Evolutionary conservation across 2,113 vertebrate species (phyloP).

Genomic region (Callorhinus ursinus): DNA sequence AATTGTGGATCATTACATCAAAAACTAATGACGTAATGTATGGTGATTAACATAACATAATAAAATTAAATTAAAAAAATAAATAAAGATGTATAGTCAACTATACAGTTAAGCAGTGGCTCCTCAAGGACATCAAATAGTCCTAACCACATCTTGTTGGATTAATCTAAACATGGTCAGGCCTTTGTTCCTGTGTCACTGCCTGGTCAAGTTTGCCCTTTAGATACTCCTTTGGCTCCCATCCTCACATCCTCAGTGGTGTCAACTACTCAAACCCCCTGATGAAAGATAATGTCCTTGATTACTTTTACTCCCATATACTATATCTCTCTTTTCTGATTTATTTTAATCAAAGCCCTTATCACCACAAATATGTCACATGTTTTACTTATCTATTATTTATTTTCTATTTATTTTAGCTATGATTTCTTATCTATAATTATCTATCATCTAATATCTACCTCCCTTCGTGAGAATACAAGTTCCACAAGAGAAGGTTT

Average conservation of each 20-base stretch:
- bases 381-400: not conserved
- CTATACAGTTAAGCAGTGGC: not conserved
- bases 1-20: no score
- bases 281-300: not conserved
- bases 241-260: not conserved
- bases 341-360: not conserved
- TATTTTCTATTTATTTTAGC: not conserved
- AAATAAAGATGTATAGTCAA: not conserved
- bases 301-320: not conserved
- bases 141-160: not conserved
- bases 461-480: not conserved
- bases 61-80: no score
- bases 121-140: not conserved
- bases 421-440: not conserved
- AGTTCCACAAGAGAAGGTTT: not conserved
- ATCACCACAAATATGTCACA: not conserved
- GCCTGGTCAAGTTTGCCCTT: not conserved
- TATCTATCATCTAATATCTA: not conserved
- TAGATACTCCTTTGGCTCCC: not conserved
- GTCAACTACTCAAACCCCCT: not conserved
- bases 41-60: no score
- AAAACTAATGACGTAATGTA: no score
- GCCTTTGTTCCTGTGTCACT: not conserved
- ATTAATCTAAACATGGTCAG: not conserved
- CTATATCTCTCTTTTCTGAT: not conserved